These are phyloP conservation scores for Holothuria leucospilota DNA, from an alignment of 53 echinoderm and acorn worm genomes.

Conservation along the genomic window DNA sequence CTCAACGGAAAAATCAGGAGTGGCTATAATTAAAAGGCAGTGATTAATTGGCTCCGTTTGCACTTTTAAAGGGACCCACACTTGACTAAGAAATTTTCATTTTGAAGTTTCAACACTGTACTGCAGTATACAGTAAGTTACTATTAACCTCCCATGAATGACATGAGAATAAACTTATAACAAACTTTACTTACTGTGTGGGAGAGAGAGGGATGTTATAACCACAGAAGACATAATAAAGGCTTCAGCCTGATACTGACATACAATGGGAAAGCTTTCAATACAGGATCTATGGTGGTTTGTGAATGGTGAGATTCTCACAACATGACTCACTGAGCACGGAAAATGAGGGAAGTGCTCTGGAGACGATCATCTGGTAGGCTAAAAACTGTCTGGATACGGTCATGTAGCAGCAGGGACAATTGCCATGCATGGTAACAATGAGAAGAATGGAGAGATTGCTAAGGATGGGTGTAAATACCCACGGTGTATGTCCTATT, in stretches of 20 bases:
- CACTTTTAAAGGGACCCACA: not conserved
- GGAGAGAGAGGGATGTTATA: too few species aligned
- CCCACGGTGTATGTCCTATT: too few species aligned
- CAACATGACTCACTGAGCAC: slow-evolving; percentile 32
- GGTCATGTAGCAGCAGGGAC: not conserved
- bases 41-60: not conserved
- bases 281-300: slow-evolving; percentile 21
- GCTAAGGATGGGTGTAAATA: not conserved
- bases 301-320: not conserved
- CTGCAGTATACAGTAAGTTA: too few species aligned
- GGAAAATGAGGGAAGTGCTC: slow-evolving; percentile 1
- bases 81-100: not conserved
- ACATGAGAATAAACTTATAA: too few species aligned
- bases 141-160: too few species aligned
- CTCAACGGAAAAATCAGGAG: not conserved
- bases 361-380: not conserved
- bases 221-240: too few species aligned
- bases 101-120: too few species aligned
- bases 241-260: too few species aligned
- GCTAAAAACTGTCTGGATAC: slow-evolving; percentile 30
- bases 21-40: slow-evolving; percentile 8
- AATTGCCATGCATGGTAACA: not conserved
- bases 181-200: too few species aligned
- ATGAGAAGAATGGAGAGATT: not conserved
- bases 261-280: too few species aligned